Percentiles rank a stretch among this genome's conserved stretches.
Conservation (phyloP, 2,113 vertebrate species). For the Grallaria varia region DNA sequence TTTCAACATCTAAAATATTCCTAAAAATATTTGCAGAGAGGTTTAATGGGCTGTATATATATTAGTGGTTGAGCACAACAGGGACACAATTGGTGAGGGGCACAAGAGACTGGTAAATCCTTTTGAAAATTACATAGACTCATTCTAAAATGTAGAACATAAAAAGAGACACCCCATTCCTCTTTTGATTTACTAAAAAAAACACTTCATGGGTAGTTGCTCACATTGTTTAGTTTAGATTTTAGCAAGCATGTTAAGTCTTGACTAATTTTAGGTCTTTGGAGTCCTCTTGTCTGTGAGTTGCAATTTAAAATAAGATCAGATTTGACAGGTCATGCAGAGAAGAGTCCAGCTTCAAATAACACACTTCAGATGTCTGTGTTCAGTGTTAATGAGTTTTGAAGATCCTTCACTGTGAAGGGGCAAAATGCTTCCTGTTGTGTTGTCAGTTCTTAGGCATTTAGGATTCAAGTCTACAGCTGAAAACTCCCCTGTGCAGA, state of each 20-base stretch:
- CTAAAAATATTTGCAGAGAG: not conserved
- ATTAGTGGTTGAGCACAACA: not conserved
- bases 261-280: slow-evolving; percentile 43
- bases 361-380: slow-evolving; percentile 33
- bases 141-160: not conserved
- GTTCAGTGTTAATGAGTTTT: slow-evolving; percentile 56
- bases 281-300: slow-evolving; percentile 20
- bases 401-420: slow-evolving; percentile 46
- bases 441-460: slow-evolving; percentile 36
- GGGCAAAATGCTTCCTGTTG: slow-evolving; percentile 36
- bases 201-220: not conserved
- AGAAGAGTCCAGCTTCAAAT: slow-evolving; percentile 53
- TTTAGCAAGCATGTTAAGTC: slow-evolving; percentile 13
- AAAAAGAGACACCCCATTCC: not conserved
- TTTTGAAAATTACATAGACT: not conserved
- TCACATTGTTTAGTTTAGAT: not conserved
- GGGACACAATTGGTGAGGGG: not conserved
- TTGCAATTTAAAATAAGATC: slow-evolving; percentile 51
- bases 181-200: not conserved
- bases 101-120: not conserved
- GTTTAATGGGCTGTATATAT: not conserved
- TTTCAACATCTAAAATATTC: not conserved
- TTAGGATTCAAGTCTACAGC: slow-evolving; percentile 14
- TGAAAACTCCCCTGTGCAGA: not conserved
- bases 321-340: slow-evolving; percentile 45